Evolutionary conservation across 2,797 vertebrate genomes (phyloP).

Genomic region (Sebastes glaucus): DNA sequence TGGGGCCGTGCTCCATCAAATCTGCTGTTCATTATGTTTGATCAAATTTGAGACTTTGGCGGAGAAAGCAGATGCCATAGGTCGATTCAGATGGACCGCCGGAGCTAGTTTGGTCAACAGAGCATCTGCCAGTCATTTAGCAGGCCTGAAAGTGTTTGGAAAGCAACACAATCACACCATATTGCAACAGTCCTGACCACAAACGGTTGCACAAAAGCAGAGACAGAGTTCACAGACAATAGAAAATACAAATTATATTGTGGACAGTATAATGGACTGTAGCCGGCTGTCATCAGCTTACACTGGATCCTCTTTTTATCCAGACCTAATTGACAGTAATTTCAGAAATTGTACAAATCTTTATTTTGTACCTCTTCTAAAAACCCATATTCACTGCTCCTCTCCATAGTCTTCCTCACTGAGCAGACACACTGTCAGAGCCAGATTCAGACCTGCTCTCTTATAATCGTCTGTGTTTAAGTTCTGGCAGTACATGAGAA

Average conservation of each 20-base stretch:
- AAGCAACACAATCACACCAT: conserved; percentile 37
- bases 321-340: conserved; percentile 32
- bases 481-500: conserved; percentile 31
- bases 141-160: conserved; percentile 58
- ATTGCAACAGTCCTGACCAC: conserved; percentile 44
- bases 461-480: conserved; percentile 50
- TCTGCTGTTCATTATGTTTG: conserved; percentile 70
- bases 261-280: conserved; percentile 1
- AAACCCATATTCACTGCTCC: background rate
- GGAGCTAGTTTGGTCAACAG: conserved; percentile 60
- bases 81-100: conserved; percentile 53
- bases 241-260: conserved; percentile 25
- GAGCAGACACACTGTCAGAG: conserved; percentile 20
- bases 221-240: conserved; percentile 23
- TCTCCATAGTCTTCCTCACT: conserved; percentile 1
- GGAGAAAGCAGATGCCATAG: conserved; percentile 59
- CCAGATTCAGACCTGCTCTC: conserved; percentile 40
- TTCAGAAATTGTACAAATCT: conserved; percentile 12
- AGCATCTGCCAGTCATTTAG: conserved; percentile 76
- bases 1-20: conserved; percentile 54
- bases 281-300: conserved; percentile 17
- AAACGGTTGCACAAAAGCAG: conserved; percentile 50
- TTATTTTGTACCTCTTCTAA: conserved; percentile 1
- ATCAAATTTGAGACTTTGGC: conserved; percentile 64
- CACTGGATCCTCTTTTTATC: conserved; percentile 1